Percentiles rank a stretch among this genome's conserved stretches.
phyloP scores from a whole-genome alignment of 2,797 vertebrate genomes.

The Urocyon cinereoargenteus region DNA sequence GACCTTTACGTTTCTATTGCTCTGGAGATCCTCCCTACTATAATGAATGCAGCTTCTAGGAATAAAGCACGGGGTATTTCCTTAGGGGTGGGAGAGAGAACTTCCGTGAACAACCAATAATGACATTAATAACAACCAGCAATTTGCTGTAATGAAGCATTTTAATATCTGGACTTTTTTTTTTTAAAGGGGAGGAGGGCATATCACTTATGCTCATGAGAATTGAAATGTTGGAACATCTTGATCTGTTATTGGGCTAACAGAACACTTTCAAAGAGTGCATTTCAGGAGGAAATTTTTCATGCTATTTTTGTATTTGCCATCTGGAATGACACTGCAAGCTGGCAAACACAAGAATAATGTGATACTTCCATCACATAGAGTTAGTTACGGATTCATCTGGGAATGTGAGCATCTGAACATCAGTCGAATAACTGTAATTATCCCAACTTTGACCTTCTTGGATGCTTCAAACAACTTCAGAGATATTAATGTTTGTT shows the following conservation, averaged over 20 bases:
- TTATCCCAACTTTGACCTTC: conserved; percentile 80
- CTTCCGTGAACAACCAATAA: conserved; percentile 47
- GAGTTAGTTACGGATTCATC: conserved; percentile 77
- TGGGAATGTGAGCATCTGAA: conserved; percentile 76
- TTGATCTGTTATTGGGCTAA: conserved; percentile 72
- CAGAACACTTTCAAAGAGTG: conserved; percentile 75
- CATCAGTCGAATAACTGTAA: conserved; percentile 66
- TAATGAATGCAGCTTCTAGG: conserved; percentile 69
- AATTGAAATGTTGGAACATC: conserved; percentile 24
- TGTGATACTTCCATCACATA: conserved; percentile 80
- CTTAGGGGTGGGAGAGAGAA: conserved; percentile 48
- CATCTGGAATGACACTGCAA: conserved; percentile 87
- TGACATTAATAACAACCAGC: conserved; percentile 71
- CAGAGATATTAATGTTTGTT: not conserved
- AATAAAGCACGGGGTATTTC: conserved; percentile 45
- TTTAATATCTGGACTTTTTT: conserved; percentile 57
- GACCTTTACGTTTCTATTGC: conserved; percentile 81
- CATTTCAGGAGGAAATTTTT: conserved; percentile 81
- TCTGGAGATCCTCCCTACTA: conserved; percentile 82
- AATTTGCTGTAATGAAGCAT: conserved; percentile 71
- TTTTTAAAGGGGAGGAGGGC: not conserved
- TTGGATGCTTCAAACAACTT: conserved; percentile 48
- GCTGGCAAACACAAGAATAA: conserved; percentile 83
- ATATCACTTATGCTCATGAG: not conserved
- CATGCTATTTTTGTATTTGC: conserved; percentile 85